Evolutionary conservation across 2,797 vertebrate genomes (phyloP).

Genomic region (Myotis vivesi): DNA sequence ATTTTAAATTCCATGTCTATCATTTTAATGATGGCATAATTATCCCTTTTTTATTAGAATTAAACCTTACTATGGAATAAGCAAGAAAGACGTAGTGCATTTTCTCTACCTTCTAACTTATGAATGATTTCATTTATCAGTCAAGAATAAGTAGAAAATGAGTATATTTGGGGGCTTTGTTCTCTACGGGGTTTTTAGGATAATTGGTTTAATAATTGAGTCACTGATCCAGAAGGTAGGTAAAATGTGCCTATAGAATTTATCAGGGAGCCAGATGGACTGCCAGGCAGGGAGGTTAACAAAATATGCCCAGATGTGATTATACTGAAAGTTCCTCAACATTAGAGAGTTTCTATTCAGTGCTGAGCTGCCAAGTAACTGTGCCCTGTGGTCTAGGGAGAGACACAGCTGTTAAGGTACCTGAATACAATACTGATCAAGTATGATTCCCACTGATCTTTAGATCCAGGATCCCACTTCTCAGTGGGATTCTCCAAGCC

Average conservation of each 20-base stretch:
- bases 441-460: neutral
- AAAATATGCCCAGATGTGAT: slow-evolving; percentile 4
- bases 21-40: slow-evolving; percentile 59
- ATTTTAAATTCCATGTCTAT: slow-evolving; percentile 59
- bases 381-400: neutral
- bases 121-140: slow-evolving; percentile 61
- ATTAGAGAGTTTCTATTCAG: neutral
- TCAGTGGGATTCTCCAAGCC: neutral
- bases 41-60: slow-evolving; percentile 53
- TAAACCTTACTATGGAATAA: neutral
- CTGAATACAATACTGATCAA: neutral
- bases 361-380: neutral
- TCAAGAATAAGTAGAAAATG: slow-evolving; percentile 30
- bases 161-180: slow-evolving; percentile 23
- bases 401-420: neutral
- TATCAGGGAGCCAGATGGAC: neutral
- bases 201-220: slow-evolving; percentile 51
- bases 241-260: slow-evolving; percentile 47
- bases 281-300: neutral
- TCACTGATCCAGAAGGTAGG: slow-evolving; percentile 51
- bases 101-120: slow-evolving; percentile 39
- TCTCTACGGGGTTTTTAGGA: slow-evolving; percentile 39
- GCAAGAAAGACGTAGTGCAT: neutral
- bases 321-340: neutral
- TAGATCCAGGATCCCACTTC: neutral